A percentile compares a stretch with the other conserved stretches of the same genome.
Conservation (phyloP, 2,797 vertebrate genomes). For the Hippocampus kuda region DNA sequence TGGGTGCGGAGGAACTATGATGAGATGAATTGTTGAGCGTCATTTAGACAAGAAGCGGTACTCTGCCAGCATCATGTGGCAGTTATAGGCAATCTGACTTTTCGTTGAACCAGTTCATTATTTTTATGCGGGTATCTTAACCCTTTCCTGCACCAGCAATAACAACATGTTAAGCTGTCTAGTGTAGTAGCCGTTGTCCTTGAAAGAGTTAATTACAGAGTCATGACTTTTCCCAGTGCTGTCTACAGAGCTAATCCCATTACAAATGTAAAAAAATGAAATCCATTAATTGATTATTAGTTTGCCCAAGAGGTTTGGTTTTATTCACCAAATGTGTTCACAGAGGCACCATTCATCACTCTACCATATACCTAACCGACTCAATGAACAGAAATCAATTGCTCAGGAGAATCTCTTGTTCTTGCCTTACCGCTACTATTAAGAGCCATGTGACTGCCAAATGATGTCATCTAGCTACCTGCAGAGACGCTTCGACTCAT, state of each 20-base stretch:
- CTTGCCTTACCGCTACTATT: constrained; percentile 4
- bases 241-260: background rate
- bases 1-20: too few species aligned
- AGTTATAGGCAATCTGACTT: too few species aligned
- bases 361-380: background rate
- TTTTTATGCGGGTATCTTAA: too few species aligned
- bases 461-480: constrained; percentile 50
- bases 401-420: constrained; percentile 5
- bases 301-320: background rate
- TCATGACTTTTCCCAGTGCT: background rate
- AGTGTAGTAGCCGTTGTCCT: too few species aligned
- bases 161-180: too few species aligned
- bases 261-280: background rate
- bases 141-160: too few species aligned
- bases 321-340: background rate
- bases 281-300: background rate
- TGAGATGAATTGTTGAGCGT: too few species aligned
- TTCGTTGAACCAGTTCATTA: too few species aligned
- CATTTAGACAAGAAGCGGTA: too few species aligned
- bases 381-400: background rate
- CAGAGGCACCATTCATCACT: too few species aligned
- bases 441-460: constrained; percentile 24
- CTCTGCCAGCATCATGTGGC: too few species aligned
- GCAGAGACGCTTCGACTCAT: constrained; percentile 29
- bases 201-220: too few species aligned